A percentile compares a stretch with the other conserved stretches of the same genome.
phyloP scores from a whole-genome alignment of 2,113 vertebrate species.

The Scomber japonicus region DNA sequence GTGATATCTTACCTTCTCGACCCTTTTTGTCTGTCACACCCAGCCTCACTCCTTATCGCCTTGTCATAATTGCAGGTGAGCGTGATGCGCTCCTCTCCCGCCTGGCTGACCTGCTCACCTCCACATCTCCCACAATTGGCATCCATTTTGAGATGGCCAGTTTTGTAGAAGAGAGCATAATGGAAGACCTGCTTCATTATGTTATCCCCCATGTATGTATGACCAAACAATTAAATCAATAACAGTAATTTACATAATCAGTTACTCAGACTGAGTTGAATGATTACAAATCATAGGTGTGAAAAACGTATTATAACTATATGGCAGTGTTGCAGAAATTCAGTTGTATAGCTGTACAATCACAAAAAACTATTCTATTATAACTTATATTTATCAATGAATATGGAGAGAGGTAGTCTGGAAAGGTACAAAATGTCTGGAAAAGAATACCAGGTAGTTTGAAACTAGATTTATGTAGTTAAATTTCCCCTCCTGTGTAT shows the following conservation, averaged over 20 bases:
- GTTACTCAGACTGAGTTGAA: not conserved
- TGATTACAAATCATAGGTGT: not conserved
- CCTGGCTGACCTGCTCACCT: constrained; percentile 79
- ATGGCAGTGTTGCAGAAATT: too few species aligned
- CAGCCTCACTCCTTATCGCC: too few species aligned
- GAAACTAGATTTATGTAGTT: constrained; percentile 13
- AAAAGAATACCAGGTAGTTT: not conserved
- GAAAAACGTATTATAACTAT: not conserved
- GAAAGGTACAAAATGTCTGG: not conserved
- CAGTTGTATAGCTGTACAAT: too few species aligned
- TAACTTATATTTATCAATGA: too few species aligned
- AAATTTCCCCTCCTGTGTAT: constrained; percentile 12
- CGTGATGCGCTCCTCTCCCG: constrained; percentile 79
- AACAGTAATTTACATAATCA: not conserved
- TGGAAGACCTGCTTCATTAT: constrained; percentile 83
- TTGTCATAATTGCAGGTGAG: constrained; percentile 75
- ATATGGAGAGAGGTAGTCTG: not conserved
- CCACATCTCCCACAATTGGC: constrained; percentile 77
- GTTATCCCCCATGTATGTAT: constrained; percentile 82
- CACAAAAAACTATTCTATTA: too few species aligned
- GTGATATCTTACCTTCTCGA: too few species aligned
- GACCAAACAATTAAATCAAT: constrained; percentile 6
- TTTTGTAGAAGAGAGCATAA: constrained; percentile 86
- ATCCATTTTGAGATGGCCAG: constrained; percentile 91
- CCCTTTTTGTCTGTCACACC: too few species aligned